Evolutionary conservation across 1,140 invertebrate species (phyloP), one percentile per base, ranked within the genome.

Genomic region (Drosophila orosa): DNA sequence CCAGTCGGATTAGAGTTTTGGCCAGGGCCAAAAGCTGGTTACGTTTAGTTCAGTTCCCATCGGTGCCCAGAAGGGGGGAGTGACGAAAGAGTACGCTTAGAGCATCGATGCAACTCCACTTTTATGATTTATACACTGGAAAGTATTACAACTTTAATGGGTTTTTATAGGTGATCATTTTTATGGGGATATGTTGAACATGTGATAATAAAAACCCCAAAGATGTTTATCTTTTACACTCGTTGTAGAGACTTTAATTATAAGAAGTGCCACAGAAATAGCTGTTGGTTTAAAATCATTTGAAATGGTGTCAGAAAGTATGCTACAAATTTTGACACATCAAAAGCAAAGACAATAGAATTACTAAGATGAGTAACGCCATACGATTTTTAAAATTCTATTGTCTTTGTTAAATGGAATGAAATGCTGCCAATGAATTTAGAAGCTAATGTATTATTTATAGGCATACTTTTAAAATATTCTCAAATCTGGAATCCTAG

Each of bases 1-100:
- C 68, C 65, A 71, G 65, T 71, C 68, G 68, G 68, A 71, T 71
- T 71, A 71, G 50, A 71, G 65, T 71, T 71, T 68, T 71, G 65
- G 68, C 68, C 68, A 71, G 66, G 52, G 68, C 65, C 68, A 58
- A 71, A 71, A 71, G 68, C 65, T 71, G 68, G 68, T 71, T 69
- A 71, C 65, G 67, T 69, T 68, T 65, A 31, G 63, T 71, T 55
- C 57, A 35, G 40, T 66, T 66, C 59, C 59, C 17, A 47, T 47
- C 31, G 63, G 33, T 69, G 57, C 29, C 44, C 19, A 15, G 27
- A 25, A n/a, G 22, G 17, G 29, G 40, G 56, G 42, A 22, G 19
- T 22, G 24, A 9, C n/a, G 17, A 47, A 37, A 40, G 44, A 27
- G 42, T 42, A 24, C n/a, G 60, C 59, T 65, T 42, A 39, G 19